Evolutionary conservation across 1,140 invertebrate genomes (phyloP).

Genomic region (Metaphire vulgaris): DNA sequence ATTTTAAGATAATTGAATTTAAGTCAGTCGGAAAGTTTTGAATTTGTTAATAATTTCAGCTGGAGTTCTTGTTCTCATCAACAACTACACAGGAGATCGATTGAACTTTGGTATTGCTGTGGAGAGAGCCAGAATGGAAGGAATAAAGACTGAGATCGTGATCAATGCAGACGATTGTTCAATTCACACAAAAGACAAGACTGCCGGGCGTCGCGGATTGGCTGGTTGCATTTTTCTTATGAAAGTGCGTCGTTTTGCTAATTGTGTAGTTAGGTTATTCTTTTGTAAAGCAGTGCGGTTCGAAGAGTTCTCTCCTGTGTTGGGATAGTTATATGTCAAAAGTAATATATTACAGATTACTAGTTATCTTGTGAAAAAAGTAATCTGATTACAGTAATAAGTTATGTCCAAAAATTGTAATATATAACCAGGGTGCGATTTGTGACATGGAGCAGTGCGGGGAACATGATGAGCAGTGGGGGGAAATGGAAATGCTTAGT

Average conservation of each 20-base stretch:
- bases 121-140: conserved; percentile 63
- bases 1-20: conserved; percentile 1
- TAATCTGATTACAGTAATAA: too few species aligned
- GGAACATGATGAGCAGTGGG: too few species aligned
- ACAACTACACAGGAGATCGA: conserved; percentile 81
- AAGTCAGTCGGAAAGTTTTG: background rate
- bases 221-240: conserved; percentile 66
- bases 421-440: too few species aligned
- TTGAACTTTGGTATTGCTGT: conserved; percentile 77
- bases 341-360: too few species aligned
- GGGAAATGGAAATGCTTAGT: too few species aligned
- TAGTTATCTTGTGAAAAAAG: too few species aligned
- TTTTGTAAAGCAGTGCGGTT: too few species aligned
- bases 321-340: too few species aligned
- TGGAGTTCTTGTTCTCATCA: conserved; percentile 67
- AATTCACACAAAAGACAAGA: conserved; percentile 52
- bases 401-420: too few species aligned
- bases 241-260: conserved; percentile 56
- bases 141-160: conserved; percentile 62
- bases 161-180: conserved; percentile 70
- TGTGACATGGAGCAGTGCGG: too few species aligned
- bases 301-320: too few species aligned
- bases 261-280: too few species aligned
- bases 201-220: conserved; percentile 65
- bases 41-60: conserved; percentile 51